Percentiles rank a stretch among this genome's conserved stretches.
Conservation (phyloP, 1,140 invertebrate genomes). For the Hestina assimilis region DNA sequence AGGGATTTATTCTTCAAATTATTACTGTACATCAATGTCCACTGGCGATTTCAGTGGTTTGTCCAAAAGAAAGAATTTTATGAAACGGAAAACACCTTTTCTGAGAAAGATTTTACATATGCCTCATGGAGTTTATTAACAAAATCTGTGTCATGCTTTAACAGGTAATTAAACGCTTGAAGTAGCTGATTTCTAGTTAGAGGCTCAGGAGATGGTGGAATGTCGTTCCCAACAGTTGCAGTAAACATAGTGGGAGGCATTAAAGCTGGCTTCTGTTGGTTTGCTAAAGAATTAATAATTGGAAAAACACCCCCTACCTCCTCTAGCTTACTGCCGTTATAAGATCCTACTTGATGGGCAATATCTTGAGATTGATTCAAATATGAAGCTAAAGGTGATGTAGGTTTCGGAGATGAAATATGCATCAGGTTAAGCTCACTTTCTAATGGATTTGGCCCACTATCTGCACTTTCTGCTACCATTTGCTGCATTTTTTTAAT, state of each 20-base stretch:
- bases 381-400: constrained; percentile 74
- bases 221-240: constrained; percentile 46
- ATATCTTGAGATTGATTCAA: constrained; percentile 69
- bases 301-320: constrained; percentile 64
- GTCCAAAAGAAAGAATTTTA: constrained; percentile 51
- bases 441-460: constrained; percentile 72
- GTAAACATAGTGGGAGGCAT: constrained; percentile 92
- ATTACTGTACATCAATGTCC: constrained; percentile 62
- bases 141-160: constrained; percentile 92
- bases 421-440: constrained; percentile 78
- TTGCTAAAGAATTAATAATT: constrained; percentile 73
- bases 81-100: constrained; percentile 81
- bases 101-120: constrained; percentile 90
- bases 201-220: constrained; percentile 80
- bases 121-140: constrained; percentile 93
- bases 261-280: constrained; percentile 83
- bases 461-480: constrained; percentile 56
- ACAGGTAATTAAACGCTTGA: constrained; percentile 91
- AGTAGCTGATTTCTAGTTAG: constrained; percentile 91
- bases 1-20: constrained; percentile 67
- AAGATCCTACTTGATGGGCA: constrained; percentile 54
- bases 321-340: constrained; percentile 67
- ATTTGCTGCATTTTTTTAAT: constrained; percentile 49
- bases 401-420: constrained; percentile 72
- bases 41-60: constrained; percentile 39